A percentile compares a stretch with the other conserved stretches of the same genome.
phyloP scores from a whole-genome alignment of 1,140 invertebrate species.

The Augochlora pura region DNA sequence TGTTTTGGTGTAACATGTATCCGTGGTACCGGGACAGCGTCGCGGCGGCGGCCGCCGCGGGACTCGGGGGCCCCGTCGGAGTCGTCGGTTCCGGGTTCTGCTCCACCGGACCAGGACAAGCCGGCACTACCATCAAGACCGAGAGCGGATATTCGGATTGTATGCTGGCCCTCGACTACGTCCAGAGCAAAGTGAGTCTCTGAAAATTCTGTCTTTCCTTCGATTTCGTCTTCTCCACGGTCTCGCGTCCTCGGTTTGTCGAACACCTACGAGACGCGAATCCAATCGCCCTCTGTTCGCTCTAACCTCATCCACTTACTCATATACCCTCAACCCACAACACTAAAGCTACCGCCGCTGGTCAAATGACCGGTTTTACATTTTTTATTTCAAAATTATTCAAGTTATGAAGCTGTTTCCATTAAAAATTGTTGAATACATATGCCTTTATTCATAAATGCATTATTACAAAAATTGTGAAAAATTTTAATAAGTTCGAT shows the following conservation, averaged over 20 bases:
- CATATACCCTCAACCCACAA: too few relatives aligned
- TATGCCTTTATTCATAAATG: too few relatives aligned
- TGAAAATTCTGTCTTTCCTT: neutral
- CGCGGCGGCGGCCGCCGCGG: slow-evolving; percentile 81
- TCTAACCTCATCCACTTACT: too few relatives aligned
- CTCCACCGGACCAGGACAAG: slow-evolving; percentile 77
- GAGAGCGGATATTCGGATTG: slow-evolving; percentile 87
- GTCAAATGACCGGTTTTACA: too few relatives aligned
- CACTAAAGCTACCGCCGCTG: too few relatives aligned
- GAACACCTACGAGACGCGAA: neutral
- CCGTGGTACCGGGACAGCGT: slow-evolving; percentile 87
- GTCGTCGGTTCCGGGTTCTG: slow-evolving; percentile 79
- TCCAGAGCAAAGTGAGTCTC: slow-evolving; percentile 85
- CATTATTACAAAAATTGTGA: too few relatives aligned
- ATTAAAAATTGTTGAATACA: too few relatives aligned
- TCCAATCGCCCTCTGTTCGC: neutral
- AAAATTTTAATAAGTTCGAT: too few relatives aligned
- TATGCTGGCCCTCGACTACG: slow-evolving; percentile 87
- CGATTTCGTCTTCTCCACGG: too few relatives aligned
- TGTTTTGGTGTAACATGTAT: slow-evolving; percentile 80
- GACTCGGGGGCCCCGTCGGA: slow-evolving; percentile 78
- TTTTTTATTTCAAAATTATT: too few relatives aligned
- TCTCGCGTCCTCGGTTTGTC: too few relatives aligned
- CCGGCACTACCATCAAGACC: slow-evolving; percentile 83
- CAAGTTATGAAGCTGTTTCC: too few relatives aligned